Evolutionary conservation across 2,888 invertebrate genomes (phyloP), one percentile per base, ranked within the genome.

Genomic region (Synanthedon andrenaeformis): DNA sequence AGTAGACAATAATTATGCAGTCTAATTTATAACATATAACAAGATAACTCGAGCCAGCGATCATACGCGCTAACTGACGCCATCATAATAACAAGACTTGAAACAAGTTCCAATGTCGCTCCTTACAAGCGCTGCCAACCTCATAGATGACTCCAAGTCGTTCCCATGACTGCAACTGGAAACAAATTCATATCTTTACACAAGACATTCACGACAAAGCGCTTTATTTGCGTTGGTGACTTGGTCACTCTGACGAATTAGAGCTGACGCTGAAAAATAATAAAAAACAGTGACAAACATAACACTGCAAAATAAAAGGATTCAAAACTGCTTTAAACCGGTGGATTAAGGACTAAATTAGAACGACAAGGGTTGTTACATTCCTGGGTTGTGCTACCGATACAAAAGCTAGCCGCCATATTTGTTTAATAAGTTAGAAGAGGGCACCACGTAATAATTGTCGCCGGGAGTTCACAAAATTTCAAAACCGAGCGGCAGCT

Each of bases 101-200:
- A 19, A 17, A 14, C 49, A 49, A 49, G 1, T 5, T 19, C 19
- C 49, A 49, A 17, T 49, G 23, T 49, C 19, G 17, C 14, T 14
- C n/a, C 45, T 13, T 14, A 45, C 13, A 35, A 35, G 45, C 45
- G 14, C 28, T 28, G 28, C 45, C 19, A 19, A 62, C 67, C 53
- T 59, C 63, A 60, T 61, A 62, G 45, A 35, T 35, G 35, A 35
- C 8, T 35, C 61, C 52, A 52, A 52, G 53, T 59, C 35, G 75
- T 85, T 85, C 86, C 85, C 85, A 85, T 78, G 81, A 65, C 64
- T 63, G 65, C 62, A 57, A 61, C 66, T 78, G 79, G 82, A 82
- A 84, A 84, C 82, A 85, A 83, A 82, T 82, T 83, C 82, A 74
- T 72, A 74, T 79, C 82, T 86, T 86, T 81, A 83, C 86, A 70